phyloP scores from a whole-genome alignment of 2,113 vertebrate species.

The Cottus gobio region DNA sequence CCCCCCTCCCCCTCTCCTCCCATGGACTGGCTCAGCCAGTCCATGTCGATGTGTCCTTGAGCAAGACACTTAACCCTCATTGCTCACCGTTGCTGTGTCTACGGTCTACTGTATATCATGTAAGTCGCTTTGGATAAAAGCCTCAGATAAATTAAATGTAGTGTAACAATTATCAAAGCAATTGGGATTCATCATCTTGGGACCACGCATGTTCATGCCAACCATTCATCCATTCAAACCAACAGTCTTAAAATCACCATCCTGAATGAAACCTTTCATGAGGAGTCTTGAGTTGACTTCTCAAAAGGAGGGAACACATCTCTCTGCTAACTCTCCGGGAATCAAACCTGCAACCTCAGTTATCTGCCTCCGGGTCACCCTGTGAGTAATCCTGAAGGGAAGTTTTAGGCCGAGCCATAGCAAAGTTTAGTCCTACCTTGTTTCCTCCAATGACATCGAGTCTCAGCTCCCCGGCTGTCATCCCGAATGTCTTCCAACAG shows the following conservation, averaged over 20 bases:
- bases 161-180: too few relatives aligned
- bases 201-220: not conserved
- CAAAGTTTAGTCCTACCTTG: constrained; percentile 37
- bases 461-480: constrained; percentile 51
- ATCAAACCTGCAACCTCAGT: constrained; percentile 7
- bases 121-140: too few relatives aligned
- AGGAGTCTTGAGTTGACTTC: not conserved
- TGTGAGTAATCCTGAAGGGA: constrained; percentile 15
- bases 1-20: too few relatives aligned
- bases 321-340: not conserved
- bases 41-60: too few relatives aligned
- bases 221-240: too few relatives aligned
- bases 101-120: too few relatives aligned
- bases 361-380: not conserved
- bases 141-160: too few relatives aligned
- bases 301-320: not conserved
- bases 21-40: too few relatives aligned
- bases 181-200: not conserved
- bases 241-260: too few relatives aligned
- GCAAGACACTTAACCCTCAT: too few relatives aligned
- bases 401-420: not conserved
- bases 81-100: too few relatives aligned
- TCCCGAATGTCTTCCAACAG: constrained; percentile 11
- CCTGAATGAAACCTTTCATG: not conserved
- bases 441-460: constrained; percentile 27